Conservation (phyloP, 2,797 vertebrate species). For the Phoxinus dragarum region DNA sequence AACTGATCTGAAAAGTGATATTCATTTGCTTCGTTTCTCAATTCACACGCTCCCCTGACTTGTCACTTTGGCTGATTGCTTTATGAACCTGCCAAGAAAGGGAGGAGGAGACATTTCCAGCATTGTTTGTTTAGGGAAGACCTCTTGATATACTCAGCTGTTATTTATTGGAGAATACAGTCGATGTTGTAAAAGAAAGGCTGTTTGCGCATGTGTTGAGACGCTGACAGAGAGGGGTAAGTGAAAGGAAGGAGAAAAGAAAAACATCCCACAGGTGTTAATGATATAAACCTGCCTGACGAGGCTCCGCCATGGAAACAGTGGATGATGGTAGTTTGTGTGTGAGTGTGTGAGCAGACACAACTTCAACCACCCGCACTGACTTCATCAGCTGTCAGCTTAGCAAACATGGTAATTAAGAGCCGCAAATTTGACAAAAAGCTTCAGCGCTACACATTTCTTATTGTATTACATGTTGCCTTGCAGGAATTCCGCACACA, state of each 20-base stretch:
- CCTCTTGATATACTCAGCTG: constrained; percentile 56
- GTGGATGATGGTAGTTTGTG: constrained; percentile 56
- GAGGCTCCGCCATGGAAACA: constrained; percentile 54
- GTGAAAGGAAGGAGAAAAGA: constrained; percentile 61
- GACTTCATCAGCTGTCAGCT: constrained; percentile 70
- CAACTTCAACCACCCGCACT: constrained; percentile 64
- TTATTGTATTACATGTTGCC: constrained; percentile 79
- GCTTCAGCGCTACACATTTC: constrained; percentile 78
- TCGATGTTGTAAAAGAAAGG: constrained; percentile 63
- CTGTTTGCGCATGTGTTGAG: constrained; percentile 47
- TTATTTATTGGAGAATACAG: constrained; percentile 64
- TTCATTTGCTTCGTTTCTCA: constrained; percentile 45
- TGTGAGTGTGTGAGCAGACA: constrained; percentile 57
- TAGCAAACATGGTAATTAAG: constrained; percentile 78
- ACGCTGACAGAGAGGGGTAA: not conserved
- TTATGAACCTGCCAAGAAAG: constrained; percentile 57
- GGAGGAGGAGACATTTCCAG: constrained; percentile 39
- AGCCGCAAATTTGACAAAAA: constrained; percentile 76
- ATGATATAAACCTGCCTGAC: constrained; percentile 59
- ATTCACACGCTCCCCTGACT: constrained; percentile 51
- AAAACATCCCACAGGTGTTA: constrained; percentile 68
- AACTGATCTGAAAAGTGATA: constrained; percentile 56
- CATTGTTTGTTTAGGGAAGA: constrained; percentile 62
- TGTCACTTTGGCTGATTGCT: constrained; percentile 52
- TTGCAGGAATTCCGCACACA: constrained; percentile 68